Evolutionary conservation across 30 jellyfish, hydroid and myxozoan genomes (phyloP).

Genomic region (Hydra vulgaris): DNA sequence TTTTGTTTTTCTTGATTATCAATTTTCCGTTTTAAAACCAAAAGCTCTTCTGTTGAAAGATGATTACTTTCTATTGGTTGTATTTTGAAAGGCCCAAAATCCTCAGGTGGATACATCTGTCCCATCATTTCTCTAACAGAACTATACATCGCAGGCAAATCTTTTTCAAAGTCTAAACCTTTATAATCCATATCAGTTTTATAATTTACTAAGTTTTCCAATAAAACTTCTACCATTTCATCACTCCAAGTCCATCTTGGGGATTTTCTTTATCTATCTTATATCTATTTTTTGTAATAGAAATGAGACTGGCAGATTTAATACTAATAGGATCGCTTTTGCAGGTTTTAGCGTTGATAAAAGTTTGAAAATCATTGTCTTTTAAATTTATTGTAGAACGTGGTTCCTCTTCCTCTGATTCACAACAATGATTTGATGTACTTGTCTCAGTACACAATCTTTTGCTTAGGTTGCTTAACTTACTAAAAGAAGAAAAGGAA

Average conservation of each 20-base stretch:
- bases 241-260: constrained; percentile 36
- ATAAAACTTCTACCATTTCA: constrained; percentile 24
- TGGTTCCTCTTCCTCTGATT: background rate
- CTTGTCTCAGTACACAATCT: background rate
- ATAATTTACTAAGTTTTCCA: constrained; percentile 1
- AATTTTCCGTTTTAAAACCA: background rate
- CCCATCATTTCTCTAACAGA: constrained; percentile 39
- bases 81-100: constrained; percentile 30
- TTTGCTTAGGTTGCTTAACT: background rate
- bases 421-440: background rate
- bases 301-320: background rate
- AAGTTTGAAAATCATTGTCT: background rate
- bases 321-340: background rate
- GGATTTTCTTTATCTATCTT: constrained; percentile 11
- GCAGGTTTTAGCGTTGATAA: background rate
- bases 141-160: constrained; percentile 9
- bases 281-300: background rate
- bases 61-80: background rate
- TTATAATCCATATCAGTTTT: constrained; percentile 25
- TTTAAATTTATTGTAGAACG: background rate
- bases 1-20: constrained; percentile 20
- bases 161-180: constrained; percentile 34
- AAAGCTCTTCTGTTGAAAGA: constrained; percentile 5
- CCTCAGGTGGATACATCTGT: constrained; percentile 30
- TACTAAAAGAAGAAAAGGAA: background rate